These are phyloP conservation scores for Exephanes ischioxanthus DNA, from an alignment of 2,888 invertebrate species.

Conservation along the genomic window DNA sequence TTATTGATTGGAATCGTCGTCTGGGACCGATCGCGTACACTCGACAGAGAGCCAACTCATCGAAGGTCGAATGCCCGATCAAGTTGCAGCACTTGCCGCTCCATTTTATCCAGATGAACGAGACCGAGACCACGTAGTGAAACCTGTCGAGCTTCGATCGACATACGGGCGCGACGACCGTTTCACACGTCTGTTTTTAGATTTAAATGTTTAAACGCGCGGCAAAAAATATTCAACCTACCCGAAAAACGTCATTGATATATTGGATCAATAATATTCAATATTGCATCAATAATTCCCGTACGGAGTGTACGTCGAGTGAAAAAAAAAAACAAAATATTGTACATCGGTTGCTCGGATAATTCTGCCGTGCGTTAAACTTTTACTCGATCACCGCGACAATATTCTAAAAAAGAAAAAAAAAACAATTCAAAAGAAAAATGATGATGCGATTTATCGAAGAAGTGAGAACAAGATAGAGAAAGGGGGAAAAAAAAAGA, in stretches of 20 bases:
- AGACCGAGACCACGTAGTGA: conserved; percentile 79
- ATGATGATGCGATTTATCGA: conserved; percentile 29
- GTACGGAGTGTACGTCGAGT: too few species aligned
- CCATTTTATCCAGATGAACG: conserved; percentile 81
- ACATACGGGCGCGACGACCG: conserved; percentile 54
- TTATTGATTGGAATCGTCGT: conserved; percentile 76
- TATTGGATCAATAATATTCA: background rate
- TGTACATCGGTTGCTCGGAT: conserved; percentile 23
- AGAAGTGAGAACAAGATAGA: conserved; percentile 28
- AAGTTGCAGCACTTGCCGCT: conserved; percentile 81
- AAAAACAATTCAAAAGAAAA: conserved; percentile 2
- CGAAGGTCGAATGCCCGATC: conserved; percentile 80
- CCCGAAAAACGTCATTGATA: conserved; percentile 15
- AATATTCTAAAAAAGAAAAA: conserved; percentile 71
- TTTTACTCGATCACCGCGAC: conserved; percentile 66
- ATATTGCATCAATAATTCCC: background rate
- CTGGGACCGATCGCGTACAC: conserved; percentile 42
- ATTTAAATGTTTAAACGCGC: conserved; percentile 41
- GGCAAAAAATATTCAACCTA: conserved; percentile 38
- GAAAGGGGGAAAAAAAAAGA: conserved; percentile 33
- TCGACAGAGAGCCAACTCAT: conserved; percentile 74
- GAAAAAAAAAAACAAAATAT: background rate
- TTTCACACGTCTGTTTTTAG: conserved; percentile 45
- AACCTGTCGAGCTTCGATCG: conserved; percentile 59
- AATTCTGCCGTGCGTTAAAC: conserved; percentile 57